Evolutionary conservation across 53 echinoderm and acorn worm species (phyloP).

Genomic region (Patiria pectinifera): DNA sequence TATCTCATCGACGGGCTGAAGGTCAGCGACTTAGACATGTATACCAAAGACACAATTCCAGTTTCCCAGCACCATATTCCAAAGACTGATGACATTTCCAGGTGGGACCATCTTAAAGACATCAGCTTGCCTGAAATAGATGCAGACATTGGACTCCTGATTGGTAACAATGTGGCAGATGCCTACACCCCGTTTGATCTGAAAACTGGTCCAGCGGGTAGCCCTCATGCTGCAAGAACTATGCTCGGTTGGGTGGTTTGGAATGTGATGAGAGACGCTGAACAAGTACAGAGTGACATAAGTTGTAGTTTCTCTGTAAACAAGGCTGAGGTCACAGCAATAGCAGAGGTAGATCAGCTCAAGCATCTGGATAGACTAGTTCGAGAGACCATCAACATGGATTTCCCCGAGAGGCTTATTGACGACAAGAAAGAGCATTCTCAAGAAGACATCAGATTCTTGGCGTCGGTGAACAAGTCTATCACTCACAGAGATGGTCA

Average conservation of each 20-base stretch:
- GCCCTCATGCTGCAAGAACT: slow-evolving; percentile 53
- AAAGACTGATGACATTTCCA: slow-evolving; percentile 53
- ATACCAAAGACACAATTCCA: slow-evolving; percentile 56
- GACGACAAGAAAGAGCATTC: slow-evolving; percentile 67
- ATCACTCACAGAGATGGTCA: too few species aligned
- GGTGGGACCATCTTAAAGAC: slow-evolving; percentile 56
- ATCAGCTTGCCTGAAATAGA: slow-evolving; percentile 1
- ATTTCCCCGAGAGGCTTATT: slow-evolving; percentile 53
- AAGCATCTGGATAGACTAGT: slow-evolving; percentile 49
- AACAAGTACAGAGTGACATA: slow-evolving; percentile 9
- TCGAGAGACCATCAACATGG: slow-evolving; percentile 43
- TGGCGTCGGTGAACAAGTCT: slow-evolving; percentile 50
- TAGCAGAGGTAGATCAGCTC: slow-evolving; percentile 31
- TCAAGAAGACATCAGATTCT: slow-evolving; percentile 61
- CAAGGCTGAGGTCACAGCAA: slow-evolving; percentile 42
- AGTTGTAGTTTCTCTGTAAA: slow-evolving; percentile 17
- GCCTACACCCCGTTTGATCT: slow-evolving; percentile 60
- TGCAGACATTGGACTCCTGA: slow-evolving; percentile 68
- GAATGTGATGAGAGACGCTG: slow-evolving; percentile 35
- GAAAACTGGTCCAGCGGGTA: slow-evolving; percentile 51
- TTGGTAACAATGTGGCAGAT: slow-evolving; percentile 70
- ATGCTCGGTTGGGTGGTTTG: slow-evolving; percentile 63
- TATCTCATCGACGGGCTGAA: slow-evolving; percentile 32
- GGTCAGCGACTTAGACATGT: slow-evolving; percentile 55
- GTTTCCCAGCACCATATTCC: slow-evolving; percentile 60